Conservation (phyloP, 2,888 invertebrate genomes). For the Ichneumon xanthorius region DNA sequence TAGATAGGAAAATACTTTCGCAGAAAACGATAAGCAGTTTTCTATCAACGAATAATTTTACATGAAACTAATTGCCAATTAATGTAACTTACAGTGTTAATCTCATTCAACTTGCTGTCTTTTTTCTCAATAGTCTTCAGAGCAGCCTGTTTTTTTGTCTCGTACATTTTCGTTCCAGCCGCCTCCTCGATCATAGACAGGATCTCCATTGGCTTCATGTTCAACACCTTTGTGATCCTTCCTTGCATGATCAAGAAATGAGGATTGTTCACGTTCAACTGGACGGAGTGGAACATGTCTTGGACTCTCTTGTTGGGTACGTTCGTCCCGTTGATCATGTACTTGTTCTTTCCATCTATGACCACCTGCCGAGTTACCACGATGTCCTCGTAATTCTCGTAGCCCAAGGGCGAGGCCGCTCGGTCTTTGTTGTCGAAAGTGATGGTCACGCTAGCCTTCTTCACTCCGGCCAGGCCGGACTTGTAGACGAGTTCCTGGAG, state of each 20-base stretch:
- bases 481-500: constrained; percentile 99
- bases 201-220: constrained; percentile 99
- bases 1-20: no score
- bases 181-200: constrained; percentile 99
- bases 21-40: neutral
- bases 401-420: constrained; percentile 94
- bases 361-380: constrained; percentile 96
- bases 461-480: constrained; percentile 98
- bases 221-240: constrained; percentile 98
- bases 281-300: constrained; percentile 98
- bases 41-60: neutral
- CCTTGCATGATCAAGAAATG: constrained; percentile 99
- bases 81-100: constrained; percentile 88
- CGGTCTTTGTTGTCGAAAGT: constrained; percentile 96
- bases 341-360: constrained; percentile 96
- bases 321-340: constrained; percentile 96
- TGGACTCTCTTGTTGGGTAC: constrained; percentile 96
- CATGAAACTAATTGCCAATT: constrained; percentile 8
- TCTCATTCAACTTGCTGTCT: constrained; percentile 94
- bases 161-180: constrained; percentile 98
- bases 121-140: constrained; percentile 96
- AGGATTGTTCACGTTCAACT: constrained; percentile 99
- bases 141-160: constrained; percentile 95
- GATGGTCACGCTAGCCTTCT: constrained; percentile 97
- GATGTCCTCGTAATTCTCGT: constrained; percentile 96